Evolutionary conservation across 2,888 invertebrate species (phyloP).

Genomic region (Octodonta nipae): DNA sequence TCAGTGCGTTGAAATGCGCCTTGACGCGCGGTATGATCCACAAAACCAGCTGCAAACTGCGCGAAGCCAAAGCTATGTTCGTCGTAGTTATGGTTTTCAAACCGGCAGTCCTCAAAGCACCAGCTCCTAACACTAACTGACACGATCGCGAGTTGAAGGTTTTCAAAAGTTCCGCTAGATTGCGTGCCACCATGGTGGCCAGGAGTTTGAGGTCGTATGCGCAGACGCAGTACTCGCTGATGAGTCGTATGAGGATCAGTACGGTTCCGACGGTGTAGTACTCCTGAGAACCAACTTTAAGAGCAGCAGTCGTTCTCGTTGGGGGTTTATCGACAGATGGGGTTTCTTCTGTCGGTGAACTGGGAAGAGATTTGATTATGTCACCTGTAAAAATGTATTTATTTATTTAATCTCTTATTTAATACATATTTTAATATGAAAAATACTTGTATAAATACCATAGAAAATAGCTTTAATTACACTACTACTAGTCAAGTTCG

Average conservation of each 20-base stretch:
- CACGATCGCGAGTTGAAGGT: conserved; percentile 80
- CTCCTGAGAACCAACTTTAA: conserved; percentile 38
- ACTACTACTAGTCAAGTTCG: too few species aligned
- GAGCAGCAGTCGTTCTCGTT: conserved; percentile 43
- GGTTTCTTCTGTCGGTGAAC: conserved; percentile 31
- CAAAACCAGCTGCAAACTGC: conserved; percentile 68
- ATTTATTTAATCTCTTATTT: not conserved
- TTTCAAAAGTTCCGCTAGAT: conserved; percentile 77
- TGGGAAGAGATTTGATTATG: conserved; percentile 25
- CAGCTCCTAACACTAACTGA: conserved; percentile 90
- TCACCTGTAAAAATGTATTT: conserved; percentile 22
- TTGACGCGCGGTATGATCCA: conserved; percentile 65
- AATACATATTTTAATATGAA: too few species aligned
- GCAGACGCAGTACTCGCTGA: conserved; percentile 82
- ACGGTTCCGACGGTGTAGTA: conserved; percentile 71
- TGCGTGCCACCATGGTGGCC: conserved; percentile 65
- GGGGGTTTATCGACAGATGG: conserved; percentile 26
- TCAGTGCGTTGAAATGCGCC: conserved; percentile 50
- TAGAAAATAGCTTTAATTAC: too few species aligned
- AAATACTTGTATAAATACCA: too few species aligned
- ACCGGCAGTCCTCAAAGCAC: conserved; percentile 88
- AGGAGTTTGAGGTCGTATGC: conserved; percentile 64
- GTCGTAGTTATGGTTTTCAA: conserved; percentile 88
- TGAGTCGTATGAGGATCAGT: conserved; percentile 74
- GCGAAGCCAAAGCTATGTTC: conserved; percentile 75